phyloP scores from a whole-genome alignment of 2,888 invertebrate genomes.

The Selenia dentaria region DNA sequence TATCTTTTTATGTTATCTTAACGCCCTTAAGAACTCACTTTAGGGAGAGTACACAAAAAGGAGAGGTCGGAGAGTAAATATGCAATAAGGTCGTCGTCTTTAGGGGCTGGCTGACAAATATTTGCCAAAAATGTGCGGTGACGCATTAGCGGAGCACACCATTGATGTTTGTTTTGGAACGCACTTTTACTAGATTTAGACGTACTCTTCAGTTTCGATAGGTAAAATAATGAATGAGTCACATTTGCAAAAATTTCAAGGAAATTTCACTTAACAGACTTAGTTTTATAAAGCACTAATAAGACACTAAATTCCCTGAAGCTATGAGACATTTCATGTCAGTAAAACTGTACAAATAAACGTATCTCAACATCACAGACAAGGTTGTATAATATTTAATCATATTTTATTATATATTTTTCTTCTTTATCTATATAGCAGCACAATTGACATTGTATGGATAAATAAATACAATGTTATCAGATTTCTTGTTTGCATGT shows the following conservation, averaged over 20 bases:
- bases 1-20: constrained; percentile 36
- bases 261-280: neutral
- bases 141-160: constrained; percentile 44
- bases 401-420: constrained; percentile 8
- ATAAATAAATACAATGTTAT: constrained; percentile 11
- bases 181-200: constrained; percentile 37
- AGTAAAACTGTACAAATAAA: constrained; percentile 16
- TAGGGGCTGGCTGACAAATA: constrained; percentile 49
- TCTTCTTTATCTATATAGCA: constrained; percentile 14
- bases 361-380: neutral
- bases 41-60: constrained; percentile 33
- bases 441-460: constrained; percentile 1
- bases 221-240: neutral
- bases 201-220: constrained; percentile 9
- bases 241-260: too few relatives aligned
- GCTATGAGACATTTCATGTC: neutral
- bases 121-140: constrained; percentile 49
- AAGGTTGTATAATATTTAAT: too few relatives aligned
- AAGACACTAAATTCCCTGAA: too few relatives aligned
- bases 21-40: constrained; percentile 26
- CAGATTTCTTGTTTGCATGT: constrained; percentile 1
- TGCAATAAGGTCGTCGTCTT: constrained; percentile 48
- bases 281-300: too few relatives aligned
- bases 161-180: constrained; percentile 32
- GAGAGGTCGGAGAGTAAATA: constrained; percentile 47